A percentile compares a stretch with the other conserved stretches of the same genome.
These are phyloP conservation scores for Helicoverpa assulta DNA, from an alignment of 2,888 invertebrate species.

Conservation along the genomic window DNA sequence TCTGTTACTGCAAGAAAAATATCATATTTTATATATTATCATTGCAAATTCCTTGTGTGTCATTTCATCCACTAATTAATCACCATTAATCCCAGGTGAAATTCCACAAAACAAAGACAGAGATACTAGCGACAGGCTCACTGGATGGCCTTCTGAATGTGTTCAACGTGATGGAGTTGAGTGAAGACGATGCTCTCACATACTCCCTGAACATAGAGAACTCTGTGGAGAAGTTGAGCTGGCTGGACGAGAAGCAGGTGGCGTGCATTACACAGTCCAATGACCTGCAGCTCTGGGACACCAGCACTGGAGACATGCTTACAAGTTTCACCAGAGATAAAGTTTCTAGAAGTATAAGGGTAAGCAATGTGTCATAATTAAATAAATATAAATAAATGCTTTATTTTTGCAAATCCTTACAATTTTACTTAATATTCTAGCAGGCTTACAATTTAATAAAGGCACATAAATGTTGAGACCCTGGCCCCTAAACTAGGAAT, in stretches of 20 bases:
- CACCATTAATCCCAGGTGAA: constrained; percentile 85
- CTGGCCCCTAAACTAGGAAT: no score
- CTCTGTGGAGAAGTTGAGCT: constrained; percentile 92
- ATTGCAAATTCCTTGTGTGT: no score
- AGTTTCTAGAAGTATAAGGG: constrained; percentile 90
- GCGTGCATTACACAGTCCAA: constrained; percentile 93
- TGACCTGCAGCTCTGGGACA: constrained; percentile 92
- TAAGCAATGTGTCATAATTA: constrained; percentile 59
- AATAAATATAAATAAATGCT: no score
- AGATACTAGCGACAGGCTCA: constrained; percentile 93
- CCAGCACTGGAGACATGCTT: constrained; percentile 91
- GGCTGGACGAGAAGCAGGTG: constrained; percentile 86
- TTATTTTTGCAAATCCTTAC: no score
- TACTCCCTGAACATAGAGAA: constrained; percentile 95
- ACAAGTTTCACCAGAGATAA: constrained; percentile 90
- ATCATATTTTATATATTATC: no score
- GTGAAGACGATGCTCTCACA: constrained; percentile 95
- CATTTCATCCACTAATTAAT: not conserved
- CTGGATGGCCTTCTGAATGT: constrained; percentile 96
- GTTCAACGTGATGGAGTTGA: constrained; percentile 93
- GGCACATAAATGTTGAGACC: no score
- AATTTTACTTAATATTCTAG: no score
- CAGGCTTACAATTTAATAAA: no score
- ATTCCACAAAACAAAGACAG: constrained; percentile 93
- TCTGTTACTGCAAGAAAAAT: no score